Percentiles rank a stretch among this genome's conserved stretches.
These are phyloP conservation scores for Aptenodytes patagonicus DNA, from an alignment of 2,113 vertebrate genomes.

Conservation along the genomic window DNA sequence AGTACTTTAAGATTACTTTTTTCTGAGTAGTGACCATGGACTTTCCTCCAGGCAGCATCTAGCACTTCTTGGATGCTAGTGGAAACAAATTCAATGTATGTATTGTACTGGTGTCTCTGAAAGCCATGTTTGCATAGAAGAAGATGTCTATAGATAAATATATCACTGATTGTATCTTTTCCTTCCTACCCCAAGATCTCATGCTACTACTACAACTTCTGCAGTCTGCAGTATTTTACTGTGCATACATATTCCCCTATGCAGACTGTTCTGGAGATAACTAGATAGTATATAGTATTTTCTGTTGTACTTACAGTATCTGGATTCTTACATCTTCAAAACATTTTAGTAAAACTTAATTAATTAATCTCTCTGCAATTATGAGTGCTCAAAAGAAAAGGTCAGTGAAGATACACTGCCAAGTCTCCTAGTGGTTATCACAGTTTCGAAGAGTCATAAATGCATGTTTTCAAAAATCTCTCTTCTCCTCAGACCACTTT, in stretches of 20 bases:
- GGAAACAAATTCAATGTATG: not conserved
- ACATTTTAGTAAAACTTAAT: slow-evolving; percentile 41
- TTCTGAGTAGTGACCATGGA: not conserved
- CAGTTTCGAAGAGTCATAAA: not conserved
- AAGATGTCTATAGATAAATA: not conserved
- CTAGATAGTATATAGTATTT: not conserved
- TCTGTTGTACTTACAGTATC: not conserved
- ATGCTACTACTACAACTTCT: not conserved
- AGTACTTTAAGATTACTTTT: not conserved
- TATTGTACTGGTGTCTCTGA: not conserved
- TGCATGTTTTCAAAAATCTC: slow-evolving; percentile 36
- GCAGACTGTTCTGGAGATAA: not conserved
- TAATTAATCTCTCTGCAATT: slow-evolving; percentile 29
- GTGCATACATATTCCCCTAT: not conserved
- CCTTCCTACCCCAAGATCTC: not conserved
- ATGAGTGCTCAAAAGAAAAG: slow-evolving; percentile 17
- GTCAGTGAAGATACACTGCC: not conserved
- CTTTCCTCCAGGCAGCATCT: not conserved
- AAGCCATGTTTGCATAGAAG: not conserved
- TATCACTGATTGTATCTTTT: not conserved
- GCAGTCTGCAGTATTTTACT: not conserved
- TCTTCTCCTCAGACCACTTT: slow-evolving; percentile 25
- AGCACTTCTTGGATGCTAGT: not conserved
- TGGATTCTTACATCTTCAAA: not conserved
- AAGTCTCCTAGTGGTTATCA: slow-evolving; percentile 16